Evolutionary conservation across 2,113 vertebrate species (phyloP), one percentile per base, ranked within the genome.

Genomic region (Steatornis caripensis): DNA sequence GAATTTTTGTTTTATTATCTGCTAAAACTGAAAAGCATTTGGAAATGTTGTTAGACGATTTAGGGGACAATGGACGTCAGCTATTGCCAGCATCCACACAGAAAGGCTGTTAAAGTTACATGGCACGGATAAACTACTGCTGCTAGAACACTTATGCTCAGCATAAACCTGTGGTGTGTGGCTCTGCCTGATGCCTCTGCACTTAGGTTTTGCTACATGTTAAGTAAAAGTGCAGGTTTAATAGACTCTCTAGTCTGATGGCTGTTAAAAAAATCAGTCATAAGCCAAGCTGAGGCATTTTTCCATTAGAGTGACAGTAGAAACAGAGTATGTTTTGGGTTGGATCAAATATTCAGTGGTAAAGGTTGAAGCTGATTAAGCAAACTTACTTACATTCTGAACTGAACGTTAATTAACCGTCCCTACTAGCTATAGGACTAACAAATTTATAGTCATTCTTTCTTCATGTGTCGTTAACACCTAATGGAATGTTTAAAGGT

Each of bases 101-200:
- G 96, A 94, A 97, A 94, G 87, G 84, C 93, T 92, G 91, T 83
- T 97, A 45, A 96, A 93, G 95, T 96, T 97, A 83, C 80, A 43
- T 96, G 95, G 91, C 45, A 81, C 94, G 86, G 89, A 49, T 95
- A 94, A 98, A 88, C 94, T 88, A 24, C 94, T 87, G 81, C 95
- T 97, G 94, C 92, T 85, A 51, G 60, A 95, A 84, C 36, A 37
- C 65, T 86, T 54, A 34, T 0, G 34, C 87, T 65, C 43, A 39
- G 37, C 21, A 27, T 70, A 87, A 76, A 64, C 72, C 46, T 65
- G 53, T 55, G 60, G 45, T 87, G 79, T 30, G 66, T 53, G 66
- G 60, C 77, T 48, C 64, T 75, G 87, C 83, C 80, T 46, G 82
- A 8, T 84, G 81, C 39, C 16, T 1, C 60, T 71, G 64, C 41